A percentile compares a stretch with the other conserved stretches of the same genome.
Conservation (phyloP, 2,888 invertebrate genomes). For the Scaptodrosophila latifasciaeformis region DNA sequence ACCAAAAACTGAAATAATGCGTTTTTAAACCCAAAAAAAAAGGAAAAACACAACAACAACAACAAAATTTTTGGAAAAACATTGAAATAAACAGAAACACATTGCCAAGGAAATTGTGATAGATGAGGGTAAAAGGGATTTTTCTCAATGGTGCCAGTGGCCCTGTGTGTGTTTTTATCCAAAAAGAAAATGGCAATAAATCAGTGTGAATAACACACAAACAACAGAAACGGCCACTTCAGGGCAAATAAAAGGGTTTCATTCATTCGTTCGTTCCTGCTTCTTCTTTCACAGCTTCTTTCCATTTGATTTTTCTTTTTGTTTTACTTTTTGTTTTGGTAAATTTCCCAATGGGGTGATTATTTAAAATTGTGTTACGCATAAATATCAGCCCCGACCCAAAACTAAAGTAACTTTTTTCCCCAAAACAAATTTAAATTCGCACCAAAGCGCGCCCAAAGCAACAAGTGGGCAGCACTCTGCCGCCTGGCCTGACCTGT, state of each 20-base stretch:
- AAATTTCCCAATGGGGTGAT: conserved; percentile 73
- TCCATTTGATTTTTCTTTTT: conserved; percentile 32
- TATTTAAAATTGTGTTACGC: conserved; percentile 71
- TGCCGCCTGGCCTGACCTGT: too few species aligned
- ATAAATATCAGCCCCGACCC: conserved; percentile 54
- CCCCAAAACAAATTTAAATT: too few species aligned
- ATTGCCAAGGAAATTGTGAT: conserved; percentile 61
- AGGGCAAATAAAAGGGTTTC: conserved; percentile 39
- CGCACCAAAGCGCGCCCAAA: too few species aligned
- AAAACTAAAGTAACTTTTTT: too few species aligned
- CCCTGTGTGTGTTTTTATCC: conserved; percentile 49
- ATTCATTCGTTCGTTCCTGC: too few species aligned
- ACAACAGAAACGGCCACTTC: conserved; percentile 18
- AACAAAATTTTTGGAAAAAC: conserved; percentile 43
- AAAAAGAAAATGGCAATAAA: conserved; percentile 70
- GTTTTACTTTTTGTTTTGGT: conserved; percentile 29
- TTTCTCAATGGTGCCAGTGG: conserved; percentile 8
- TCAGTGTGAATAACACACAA: conserved; percentile 60
- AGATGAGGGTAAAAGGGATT: conserved; percentile 62
- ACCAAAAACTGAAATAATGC: conserved; percentile 50
- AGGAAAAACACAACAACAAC: conserved; percentile 2
- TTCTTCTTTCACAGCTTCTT: too few species aligned
- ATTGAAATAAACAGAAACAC: background rate
- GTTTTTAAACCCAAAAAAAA: conserved; percentile 55
- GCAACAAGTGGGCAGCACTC: too few species aligned